These are phyloP conservation scores for Erythrolamprus reginae DNA, from an alignment of 2,113 vertebrate species.

Conservation along the genomic window DNA sequence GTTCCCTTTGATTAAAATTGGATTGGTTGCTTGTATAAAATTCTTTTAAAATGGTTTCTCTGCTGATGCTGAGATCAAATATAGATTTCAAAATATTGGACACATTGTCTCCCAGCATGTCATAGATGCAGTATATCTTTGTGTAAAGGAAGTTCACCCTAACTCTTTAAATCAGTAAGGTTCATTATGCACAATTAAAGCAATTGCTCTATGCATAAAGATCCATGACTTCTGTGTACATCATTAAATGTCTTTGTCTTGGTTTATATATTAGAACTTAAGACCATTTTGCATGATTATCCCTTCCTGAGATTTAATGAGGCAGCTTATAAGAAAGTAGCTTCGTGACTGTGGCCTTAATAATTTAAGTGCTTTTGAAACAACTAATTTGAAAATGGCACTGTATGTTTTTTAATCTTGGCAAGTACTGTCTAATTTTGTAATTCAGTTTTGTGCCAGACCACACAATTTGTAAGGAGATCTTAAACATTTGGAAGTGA, in stretches of 20 bases:
- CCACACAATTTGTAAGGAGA: neutral
- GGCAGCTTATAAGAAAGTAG: slow-evolving; percentile 4
- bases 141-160: neutral
- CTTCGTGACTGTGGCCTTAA: slow-evolving; percentile 10
- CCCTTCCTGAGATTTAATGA: neutral
- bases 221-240: neutral
- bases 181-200: neutral
- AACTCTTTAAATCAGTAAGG: neutral
- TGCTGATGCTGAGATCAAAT: neutral
- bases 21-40: neutral
- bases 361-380: slow-evolving; percentile 18
- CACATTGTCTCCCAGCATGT: neutral
- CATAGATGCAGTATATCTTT: neutral
- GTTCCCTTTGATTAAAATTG: neutral
- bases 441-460: neutral
- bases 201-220: slow-evolving; percentile 1
- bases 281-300: neutral
- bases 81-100: neutral
- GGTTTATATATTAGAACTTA: slow-evolving; percentile 11
- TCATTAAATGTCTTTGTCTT: slow-evolving; percentile 6
- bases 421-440: neutral
- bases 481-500: slow-evolving; percentile 20
- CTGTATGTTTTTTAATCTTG: neutral
- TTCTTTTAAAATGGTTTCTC: neutral
- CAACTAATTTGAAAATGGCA: neutral